Conservation (phyloP, 1,140 invertebrate species). For the Caerostris extrusa region DNA sequence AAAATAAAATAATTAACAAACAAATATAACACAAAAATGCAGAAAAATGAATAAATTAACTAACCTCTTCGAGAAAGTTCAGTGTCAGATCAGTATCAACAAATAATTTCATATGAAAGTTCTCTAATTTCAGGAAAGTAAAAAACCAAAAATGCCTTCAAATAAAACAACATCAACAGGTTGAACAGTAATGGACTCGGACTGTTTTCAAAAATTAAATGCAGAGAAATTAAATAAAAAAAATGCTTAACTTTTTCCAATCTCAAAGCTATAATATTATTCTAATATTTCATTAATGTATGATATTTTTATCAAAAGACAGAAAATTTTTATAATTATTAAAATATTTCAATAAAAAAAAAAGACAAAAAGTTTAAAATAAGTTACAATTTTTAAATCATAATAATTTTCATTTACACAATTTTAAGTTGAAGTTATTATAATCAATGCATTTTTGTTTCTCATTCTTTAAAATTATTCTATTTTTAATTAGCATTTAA, state of each 20-base stretch:
- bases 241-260: constrained; percentile 78
- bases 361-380: too few species aligned
- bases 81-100: constrained; percentile 99
- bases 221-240: constrained; percentile 78
- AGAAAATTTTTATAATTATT: too few species aligned
- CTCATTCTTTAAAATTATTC: too few species aligned
- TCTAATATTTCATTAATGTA: too few species aligned
- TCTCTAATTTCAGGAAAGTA: constrained; percentile 97
- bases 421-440: too few species aligned
- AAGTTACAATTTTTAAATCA: too few species aligned
- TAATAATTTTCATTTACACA: too few species aligned
- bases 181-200: constrained; percentile 90
- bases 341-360: too few species aligned
- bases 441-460: too few species aligned
- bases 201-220: constrained; percentile 83
- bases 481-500: too few species aligned
- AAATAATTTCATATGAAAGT: constrained; percentile 98
- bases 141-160: constrained; percentile 98
- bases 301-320: too few species aligned
- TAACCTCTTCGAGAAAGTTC: constrained; percentile 95
- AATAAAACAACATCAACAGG: constrained; percentile 99
- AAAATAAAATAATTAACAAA: constrained; percentile 77
- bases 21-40: background rate
- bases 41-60: background rate
- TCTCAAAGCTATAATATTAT: background rate